Evolutionary conservation across 23 tunicate species (phyloP).

Genomic region (Diplosoma virens): DNA sequence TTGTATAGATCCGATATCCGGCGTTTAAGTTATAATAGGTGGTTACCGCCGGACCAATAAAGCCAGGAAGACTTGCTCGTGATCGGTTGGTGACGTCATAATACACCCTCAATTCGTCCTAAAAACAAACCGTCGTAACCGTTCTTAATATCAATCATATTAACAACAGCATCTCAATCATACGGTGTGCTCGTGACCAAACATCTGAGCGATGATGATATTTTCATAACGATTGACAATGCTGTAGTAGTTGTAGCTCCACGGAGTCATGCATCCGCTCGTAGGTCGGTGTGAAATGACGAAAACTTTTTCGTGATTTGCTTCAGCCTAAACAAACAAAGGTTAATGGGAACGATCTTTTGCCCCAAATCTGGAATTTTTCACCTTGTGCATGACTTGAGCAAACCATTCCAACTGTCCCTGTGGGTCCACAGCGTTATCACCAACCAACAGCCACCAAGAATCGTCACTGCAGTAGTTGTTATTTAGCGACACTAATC

Average conservation of each 20-base stretch:
- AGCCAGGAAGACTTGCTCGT: conserved; percentile 35
- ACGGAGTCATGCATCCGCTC: conserved; percentile 67
- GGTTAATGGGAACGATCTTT: too few species aligned
- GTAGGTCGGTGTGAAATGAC: conserved; percentile 92
- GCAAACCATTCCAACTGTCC: conserved; percentile 80
- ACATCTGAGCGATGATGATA: conserved; percentile 73
- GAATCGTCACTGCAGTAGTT: conserved; percentile 93
- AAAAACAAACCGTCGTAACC: too few species aligned
- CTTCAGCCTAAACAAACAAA: conserved; percentile 81
- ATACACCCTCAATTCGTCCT: conserved; percentile 77
- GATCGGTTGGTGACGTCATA: conserved; percentile 52
- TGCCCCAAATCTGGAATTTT: too few species aligned
- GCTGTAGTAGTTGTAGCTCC: conserved; percentile 79
- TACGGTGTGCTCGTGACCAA: conserved; percentile 92
- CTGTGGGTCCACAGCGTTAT: conserved; percentile 77
- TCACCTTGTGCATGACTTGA: conserved; percentile 41
- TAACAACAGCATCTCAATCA: neutral
- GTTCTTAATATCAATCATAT: too few species aligned
- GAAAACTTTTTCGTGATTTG: conserved; percentile 60
- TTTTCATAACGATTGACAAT: conserved; percentile 76
- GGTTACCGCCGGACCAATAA: conserved; percentile 83
- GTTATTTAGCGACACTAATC: conserved; percentile 83
- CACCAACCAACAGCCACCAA: conserved; percentile 83
- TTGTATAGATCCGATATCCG: conserved; percentile 70
- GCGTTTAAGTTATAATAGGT: conserved; percentile 70